These are phyloP conservation scores for Octodon degus DNA, from an alignment of 2,113 vertebrate genomes.

Conservation along the genomic window DNA sequence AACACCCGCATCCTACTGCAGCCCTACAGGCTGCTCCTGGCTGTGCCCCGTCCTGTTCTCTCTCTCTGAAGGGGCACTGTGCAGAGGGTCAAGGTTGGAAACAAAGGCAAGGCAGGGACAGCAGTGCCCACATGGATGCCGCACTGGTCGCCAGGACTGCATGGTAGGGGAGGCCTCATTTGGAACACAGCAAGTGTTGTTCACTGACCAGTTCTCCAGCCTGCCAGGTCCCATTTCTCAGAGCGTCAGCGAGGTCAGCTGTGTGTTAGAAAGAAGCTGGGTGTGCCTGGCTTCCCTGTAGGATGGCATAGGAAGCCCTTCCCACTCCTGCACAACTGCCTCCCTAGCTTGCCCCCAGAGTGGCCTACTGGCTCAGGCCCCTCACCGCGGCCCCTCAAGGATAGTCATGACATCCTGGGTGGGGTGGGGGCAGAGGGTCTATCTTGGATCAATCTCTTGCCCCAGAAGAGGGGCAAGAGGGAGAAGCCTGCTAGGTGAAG, in stretches of 20 bases:
- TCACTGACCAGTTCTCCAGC: neutral
- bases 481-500: neutral
- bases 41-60: neutral
- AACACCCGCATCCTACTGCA: no score
- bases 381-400: neutral
- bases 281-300: neutral
- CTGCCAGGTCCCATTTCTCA: neutral
- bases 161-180: neutral
- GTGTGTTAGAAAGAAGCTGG: neutral
- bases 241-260: neutral
- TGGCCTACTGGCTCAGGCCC: neutral
- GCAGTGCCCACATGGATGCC: neutral
- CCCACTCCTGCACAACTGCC: neutral
- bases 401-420: neutral
- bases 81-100: neutral
- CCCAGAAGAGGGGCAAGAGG: neutral
- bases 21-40: no score
- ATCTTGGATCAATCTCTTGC: neutral
- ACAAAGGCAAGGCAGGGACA: neutral
- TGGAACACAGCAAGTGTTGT: neutral
- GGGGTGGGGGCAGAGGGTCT: neutral
- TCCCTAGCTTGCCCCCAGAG: neutral
- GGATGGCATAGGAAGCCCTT: neutral
- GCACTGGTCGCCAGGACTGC: no score
- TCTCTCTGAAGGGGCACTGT: neutral